phyloP scores from a whole-genome alignment of 2,113 vertebrate genomes.

The Amblyornis subalaris region DNA sequence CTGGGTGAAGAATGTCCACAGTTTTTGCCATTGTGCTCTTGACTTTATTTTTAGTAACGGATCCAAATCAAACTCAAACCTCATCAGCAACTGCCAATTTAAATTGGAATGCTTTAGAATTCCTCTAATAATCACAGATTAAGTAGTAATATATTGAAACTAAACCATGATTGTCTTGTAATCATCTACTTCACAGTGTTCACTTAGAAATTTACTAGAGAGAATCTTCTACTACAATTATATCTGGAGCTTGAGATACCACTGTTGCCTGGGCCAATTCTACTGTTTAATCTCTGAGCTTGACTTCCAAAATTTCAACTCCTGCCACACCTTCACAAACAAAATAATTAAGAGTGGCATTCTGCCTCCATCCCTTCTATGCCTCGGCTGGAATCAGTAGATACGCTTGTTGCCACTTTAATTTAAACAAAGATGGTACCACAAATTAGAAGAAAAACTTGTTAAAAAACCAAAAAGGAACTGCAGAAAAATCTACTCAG shows the following conservation, averaged over 20 bases:
- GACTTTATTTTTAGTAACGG: not conserved
- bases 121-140: not conserved
- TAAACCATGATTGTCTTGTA: slow-evolving; percentile 6
- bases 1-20: not conserved
- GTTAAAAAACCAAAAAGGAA: not conserved
- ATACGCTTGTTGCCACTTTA: not conserved
- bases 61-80: not conserved
- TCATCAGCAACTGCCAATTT: not conserved
- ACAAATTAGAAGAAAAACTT: not conserved
- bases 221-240: not conserved
- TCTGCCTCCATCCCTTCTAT: not conserved
- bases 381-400: not conserved
- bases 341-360: not conserved
- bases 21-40: not conserved
- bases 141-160: not conserved
- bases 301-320: not conserved
- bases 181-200: not conserved
- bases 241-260: not conserved
- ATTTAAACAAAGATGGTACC: not conserved
- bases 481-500: not conserved
- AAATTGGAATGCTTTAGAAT: not conserved
- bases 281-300: not conserved
- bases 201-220: slow-evolving; percentile 38
- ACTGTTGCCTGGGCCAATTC: not conserved
- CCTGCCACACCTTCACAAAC: not conserved